These are phyloP conservation scores for Rhagoletis zephyria DNA, from an alignment of 1,140 invertebrate species.

Conservation along the genomic window DNA sequence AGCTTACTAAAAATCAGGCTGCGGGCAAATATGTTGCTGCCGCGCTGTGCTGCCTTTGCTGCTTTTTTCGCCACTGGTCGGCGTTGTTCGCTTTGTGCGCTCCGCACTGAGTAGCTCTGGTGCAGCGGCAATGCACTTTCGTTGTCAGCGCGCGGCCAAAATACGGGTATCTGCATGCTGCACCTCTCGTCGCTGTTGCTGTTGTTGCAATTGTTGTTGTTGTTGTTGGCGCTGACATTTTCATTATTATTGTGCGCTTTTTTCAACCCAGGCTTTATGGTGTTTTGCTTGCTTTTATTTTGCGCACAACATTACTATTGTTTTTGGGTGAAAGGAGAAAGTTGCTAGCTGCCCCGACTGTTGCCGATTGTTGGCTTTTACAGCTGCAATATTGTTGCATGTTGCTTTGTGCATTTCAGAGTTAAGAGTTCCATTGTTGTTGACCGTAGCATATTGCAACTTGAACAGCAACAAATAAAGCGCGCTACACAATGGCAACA, in stretches of 20 bases:
- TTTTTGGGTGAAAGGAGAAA: slow-evolving; percentile 52
- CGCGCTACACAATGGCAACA: not conserved
- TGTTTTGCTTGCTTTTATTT: not conserved
- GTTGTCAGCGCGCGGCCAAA: slow-evolving; percentile 32
- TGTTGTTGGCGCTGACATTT: slow-evolving; percentile 43
- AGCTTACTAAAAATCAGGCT: slow-evolving; percentile 34
- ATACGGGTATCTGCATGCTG: not conserved
- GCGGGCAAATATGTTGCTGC: not conserved
- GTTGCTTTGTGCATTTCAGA: slow-evolving; percentile 39
- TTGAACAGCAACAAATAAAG: not conserved
- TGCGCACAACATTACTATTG: not conserved
- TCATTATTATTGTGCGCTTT: slow-evolving; percentile 29
- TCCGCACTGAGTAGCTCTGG: slow-evolving; percentile 4
- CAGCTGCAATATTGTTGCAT: slow-evolving; percentile 41
- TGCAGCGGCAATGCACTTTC: slow-evolving; percentile 30
- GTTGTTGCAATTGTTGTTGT: not conserved
- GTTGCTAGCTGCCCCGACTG: not conserved
- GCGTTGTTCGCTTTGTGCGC: not conserved
- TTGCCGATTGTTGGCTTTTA: not conserved
- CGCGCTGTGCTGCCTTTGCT: not conserved
- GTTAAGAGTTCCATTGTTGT: not conserved
- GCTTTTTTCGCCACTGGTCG: not conserved
- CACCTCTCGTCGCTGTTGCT: not conserved
- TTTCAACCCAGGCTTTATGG: not conserved
- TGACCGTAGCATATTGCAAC: slow-evolving; percentile 9